Conservation (phyloP, 2,797 vertebrate genomes). For the Phaenicophaeus curvirostris region DNA sequence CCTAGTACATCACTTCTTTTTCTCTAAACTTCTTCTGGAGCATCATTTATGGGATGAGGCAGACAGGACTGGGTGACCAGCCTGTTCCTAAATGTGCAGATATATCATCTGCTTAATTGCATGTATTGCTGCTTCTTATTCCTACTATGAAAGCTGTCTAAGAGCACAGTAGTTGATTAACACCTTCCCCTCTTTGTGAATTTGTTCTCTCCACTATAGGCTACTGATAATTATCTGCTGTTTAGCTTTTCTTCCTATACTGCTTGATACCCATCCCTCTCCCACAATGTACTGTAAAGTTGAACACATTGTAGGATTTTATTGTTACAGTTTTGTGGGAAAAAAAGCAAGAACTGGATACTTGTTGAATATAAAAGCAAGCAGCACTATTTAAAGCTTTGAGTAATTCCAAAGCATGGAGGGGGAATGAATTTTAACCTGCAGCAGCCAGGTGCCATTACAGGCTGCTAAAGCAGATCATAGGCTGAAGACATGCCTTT, state of each 20-base stretch:
- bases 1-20: not conserved
- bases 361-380: not conserved
- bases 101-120: not conserved
- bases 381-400: not conserved
- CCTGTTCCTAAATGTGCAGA: not conserved
- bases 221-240: not conserved
- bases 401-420: not conserved
- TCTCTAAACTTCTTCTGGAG: not conserved
- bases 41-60: not conserved
- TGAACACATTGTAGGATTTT: not conserved
- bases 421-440: not conserved
- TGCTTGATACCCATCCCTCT: not conserved
- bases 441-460: not conserved
- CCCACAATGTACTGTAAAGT: not conserved
- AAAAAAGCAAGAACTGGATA: not conserved
- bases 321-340: not conserved
- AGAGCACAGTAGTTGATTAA: not conserved
- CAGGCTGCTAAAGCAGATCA: not conserved
- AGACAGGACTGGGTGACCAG: not conserved
- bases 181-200: not conserved
- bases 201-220: not conserved
- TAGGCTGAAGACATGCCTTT: not conserved
- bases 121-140: not conserved
- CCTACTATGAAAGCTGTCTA: not conserved
- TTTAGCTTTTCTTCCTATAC: not conserved